phyloP scores from a whole-genome alignment of 2,113 vertebrate species.

The Prionailurus viverrinus region DNA sequence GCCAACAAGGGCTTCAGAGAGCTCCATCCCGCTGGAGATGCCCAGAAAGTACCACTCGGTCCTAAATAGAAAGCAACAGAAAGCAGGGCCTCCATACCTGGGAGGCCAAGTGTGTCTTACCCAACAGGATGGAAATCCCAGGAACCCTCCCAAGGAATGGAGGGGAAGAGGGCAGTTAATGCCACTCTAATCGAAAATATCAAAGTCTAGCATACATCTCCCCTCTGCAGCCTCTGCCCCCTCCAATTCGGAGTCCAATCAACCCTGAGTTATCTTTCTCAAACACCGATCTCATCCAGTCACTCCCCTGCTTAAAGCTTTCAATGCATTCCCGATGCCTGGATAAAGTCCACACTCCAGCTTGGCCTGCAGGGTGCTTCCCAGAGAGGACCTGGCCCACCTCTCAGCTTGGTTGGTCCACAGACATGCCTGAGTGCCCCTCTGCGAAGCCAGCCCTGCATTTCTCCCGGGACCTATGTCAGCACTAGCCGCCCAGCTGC shows the following conservation, averaged over 20 bases:
- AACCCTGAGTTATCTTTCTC: background rate
- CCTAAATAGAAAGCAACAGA: background rate
- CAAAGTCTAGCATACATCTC: background rate
- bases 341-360: background rate
- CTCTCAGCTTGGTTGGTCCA: background rate
- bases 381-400: background rate
- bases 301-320: slow-evolving; percentile 10
- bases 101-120: background rate
- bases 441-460: background rate
- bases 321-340: background rate
- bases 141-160: background rate
- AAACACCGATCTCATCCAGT: background rate
- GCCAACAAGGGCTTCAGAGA: background rate
- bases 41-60: background rate
- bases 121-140: background rate
- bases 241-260: background rate
- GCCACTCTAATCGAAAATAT: background rate
- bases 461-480: background rate
- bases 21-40: background rate
- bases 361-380: background rate
- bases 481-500: background rate
- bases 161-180: background rate
- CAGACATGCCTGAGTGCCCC: background rate
- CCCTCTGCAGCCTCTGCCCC: background rate
- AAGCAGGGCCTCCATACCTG: background rate